phyloP scores from a whole-genome alignment of 2,797 vertebrate species.

The Ambastaia sidthimunki region DNA sequence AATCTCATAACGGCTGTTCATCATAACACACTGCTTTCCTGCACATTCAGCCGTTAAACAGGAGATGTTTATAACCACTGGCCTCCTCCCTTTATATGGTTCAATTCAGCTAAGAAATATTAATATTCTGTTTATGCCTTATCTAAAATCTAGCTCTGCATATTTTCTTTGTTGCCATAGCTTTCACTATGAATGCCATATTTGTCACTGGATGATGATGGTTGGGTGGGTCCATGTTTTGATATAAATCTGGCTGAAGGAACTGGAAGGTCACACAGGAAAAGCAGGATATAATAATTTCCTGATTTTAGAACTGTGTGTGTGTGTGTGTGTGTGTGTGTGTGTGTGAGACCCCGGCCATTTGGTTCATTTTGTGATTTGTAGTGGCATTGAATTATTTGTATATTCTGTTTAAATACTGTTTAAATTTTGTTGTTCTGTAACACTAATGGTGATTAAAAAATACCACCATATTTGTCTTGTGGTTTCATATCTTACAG shows the following conservation, averaged over 20 bases:
- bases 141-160: slow-evolving; percentile 47
- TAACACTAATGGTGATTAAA: slow-evolving; percentile 53
- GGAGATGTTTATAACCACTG: slow-evolving; percentile 54
- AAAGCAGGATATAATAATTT: slow-evolving; percentile 58
- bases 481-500: slow-evolving; percentile 15
- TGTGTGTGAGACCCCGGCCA: slow-evolving; percentile 1
- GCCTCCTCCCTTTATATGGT: slow-evolving; percentile 49
- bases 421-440: slow-evolving; percentile 40
- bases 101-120: slow-evolving; percentile 48
- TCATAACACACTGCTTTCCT: slow-evolving; percentile 41
- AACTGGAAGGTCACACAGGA: slow-evolving; percentile 54
- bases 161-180: slow-evolving; percentile 50
- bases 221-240: slow-evolving; percentile 56
- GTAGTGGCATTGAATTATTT: slow-evolving; percentile 3
- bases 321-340: slow-evolving; percentile 39
- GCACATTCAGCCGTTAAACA: slow-evolving; percentile 3
- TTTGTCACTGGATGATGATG: slow-evolving; percentile 57
- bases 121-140: slow-evolving; percentile 47
- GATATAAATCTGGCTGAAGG: slow-evolving; percentile 54
- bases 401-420: no score
- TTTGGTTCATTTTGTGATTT: slow-evolving; percentile 11
- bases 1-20: slow-evolving; percentile 35
- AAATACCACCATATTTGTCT: slow-evolving; percentile 33
- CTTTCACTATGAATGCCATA: slow-evolving; percentile 52
- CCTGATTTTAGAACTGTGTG: slow-evolving; percentile 45